phyloP scores from a whole-genome alignment of 2,113 vertebrate genomes.

The Abramis brama region DNA sequence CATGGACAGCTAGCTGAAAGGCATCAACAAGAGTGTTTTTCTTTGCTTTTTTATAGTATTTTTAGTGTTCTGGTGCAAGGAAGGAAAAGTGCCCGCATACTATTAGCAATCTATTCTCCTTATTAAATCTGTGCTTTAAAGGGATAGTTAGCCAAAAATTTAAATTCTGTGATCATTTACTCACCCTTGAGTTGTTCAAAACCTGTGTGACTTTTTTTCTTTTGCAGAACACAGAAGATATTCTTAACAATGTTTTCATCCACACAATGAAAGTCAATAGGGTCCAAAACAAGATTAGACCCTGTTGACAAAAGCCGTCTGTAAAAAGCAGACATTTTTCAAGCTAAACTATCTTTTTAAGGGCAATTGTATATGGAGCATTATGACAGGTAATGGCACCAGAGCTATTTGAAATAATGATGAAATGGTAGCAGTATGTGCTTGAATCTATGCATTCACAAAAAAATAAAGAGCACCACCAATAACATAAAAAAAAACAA shows the following conservation, averaged over 20 bases:
- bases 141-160: neutral
- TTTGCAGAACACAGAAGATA: neutral
- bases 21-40: conserved; percentile 38
- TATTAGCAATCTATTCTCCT: conserved; percentile 18
- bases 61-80: conserved; percentile 49
- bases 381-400: neutral
- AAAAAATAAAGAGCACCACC: conserved; percentile 14
- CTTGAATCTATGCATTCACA: neutral
- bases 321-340: neutral
- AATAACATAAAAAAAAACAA: neutral
- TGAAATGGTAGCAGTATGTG: neutral
- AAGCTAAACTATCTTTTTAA: neutral
- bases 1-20: neutral
- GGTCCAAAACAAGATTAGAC: neutral
- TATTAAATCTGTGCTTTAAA: neutral
- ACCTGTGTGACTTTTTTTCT: neutral
- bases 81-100: conserved; percentile 3
- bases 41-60: conserved; percentile 29
- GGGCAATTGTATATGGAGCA: neutral
- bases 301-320: neutral
- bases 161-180: neutral
- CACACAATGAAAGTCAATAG: neutral
- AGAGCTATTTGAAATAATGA: neutral
- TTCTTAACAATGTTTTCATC: neutral
- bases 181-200: neutral